These are phyloP conservation scores for Adelphocoris suturalis DNA, from an alignment of 2,888 invertebrate species.

Conservation along the genomic window DNA sequence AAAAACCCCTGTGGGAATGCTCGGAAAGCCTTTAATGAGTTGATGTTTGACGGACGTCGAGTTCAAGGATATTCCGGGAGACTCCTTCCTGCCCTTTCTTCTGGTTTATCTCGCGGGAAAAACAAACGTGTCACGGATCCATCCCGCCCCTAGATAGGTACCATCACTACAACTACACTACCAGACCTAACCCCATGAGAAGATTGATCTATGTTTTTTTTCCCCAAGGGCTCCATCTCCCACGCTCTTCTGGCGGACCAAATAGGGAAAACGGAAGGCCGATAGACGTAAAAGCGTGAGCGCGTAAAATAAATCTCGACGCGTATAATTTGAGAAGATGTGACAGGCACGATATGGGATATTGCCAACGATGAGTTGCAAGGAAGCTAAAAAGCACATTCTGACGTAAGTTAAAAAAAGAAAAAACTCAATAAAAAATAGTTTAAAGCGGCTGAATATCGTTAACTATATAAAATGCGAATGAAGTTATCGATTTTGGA, in stretches of 20 bases:
- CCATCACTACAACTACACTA: not conserved
- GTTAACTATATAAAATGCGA: no score
- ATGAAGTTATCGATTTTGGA: no score
- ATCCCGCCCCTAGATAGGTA: not conserved
- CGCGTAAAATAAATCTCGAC: not conserved
- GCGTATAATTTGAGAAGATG: not conserved
- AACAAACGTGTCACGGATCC: conserved; percentile 27
- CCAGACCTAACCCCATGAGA: not conserved
- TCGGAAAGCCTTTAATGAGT: not conserved
- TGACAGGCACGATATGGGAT: not conserved
- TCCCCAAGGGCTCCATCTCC: not conserved
- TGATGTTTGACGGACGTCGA: conserved; percentile 2
- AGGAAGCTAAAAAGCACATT: not conserved
- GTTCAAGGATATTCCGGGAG: not conserved
- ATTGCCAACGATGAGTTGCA: not conserved
- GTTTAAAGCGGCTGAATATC: no score
- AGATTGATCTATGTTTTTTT: not conserved
- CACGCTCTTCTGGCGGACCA: not conserved
- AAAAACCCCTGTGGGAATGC: not conserved
- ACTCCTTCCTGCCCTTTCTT: conserved; percentile 23
- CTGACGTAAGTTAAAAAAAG: not conserved
- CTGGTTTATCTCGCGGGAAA: conserved; percentile 21
- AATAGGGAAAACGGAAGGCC: conserved; percentile 10
- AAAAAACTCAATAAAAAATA: no score
- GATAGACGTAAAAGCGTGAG: conserved; percentile 5